phyloP scores from a whole-genome alignment of 2,797 vertebrate genomes.

The Setipinna tenuifilis region DNA sequence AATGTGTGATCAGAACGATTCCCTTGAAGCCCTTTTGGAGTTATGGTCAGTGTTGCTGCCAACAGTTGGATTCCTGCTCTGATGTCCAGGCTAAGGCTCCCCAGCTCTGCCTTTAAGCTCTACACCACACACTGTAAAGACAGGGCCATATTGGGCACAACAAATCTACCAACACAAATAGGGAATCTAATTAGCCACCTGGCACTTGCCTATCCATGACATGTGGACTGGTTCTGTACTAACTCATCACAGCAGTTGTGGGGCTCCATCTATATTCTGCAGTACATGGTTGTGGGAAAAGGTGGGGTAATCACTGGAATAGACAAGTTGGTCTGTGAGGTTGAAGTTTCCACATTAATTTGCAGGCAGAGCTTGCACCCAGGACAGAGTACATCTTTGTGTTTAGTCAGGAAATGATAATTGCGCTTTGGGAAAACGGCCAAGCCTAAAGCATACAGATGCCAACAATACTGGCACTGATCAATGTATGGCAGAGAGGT shows the following conservation, averaged over 20 bases:
- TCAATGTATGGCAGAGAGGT: slow-evolving; percentile 1
- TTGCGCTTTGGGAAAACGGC: neutral
- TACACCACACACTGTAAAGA: neutral
- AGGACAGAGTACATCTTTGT: neutral
- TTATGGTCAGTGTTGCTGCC: neutral
- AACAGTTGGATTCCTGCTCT: neutral
- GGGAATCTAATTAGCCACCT: neutral
- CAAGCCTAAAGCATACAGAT: slow-evolving; percentile 15
- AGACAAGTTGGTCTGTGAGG: neutral
- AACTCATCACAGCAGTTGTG: neutral
- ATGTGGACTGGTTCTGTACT: neutral
- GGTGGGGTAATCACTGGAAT: neutral
- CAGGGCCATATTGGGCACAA: neutral
- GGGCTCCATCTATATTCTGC: neutral
- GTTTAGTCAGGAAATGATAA: slow-evolving; percentile 6
- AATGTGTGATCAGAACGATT: neutral
- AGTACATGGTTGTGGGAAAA: neutral
- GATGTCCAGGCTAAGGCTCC: neutral
- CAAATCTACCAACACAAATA: neutral
- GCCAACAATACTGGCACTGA: slow-evolving; percentile 6
- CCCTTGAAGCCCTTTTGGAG: neutral
- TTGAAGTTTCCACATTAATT: neutral
- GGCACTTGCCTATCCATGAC: neutral
- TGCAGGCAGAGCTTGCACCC: neutral
- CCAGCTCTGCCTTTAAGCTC: neutral